Evolutionary conservation across 2,797 vertebrate genomes (phyloP).

Genomic region (Lagorchestes hirsutus): DNA sequence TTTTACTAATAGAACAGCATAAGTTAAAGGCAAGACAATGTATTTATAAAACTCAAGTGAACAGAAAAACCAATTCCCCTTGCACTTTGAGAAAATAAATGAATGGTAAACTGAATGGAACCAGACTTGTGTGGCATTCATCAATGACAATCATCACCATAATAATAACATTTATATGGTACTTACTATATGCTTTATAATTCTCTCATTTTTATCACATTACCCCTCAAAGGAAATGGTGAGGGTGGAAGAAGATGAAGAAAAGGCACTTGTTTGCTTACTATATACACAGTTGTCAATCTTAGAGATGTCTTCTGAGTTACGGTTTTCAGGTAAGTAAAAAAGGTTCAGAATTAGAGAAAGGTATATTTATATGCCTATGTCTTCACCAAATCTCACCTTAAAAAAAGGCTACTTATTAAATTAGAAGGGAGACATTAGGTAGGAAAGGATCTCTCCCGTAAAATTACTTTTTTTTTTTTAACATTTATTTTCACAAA

Average conservation of each 20-base stretch:
- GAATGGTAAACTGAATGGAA: background rate
- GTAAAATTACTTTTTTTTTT: slow-evolving; percentile 21
- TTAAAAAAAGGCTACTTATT: background rate
- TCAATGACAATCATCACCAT: background rate
- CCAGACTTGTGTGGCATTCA: background rate
- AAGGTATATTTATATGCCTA: background rate
- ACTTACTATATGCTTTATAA: background rate
- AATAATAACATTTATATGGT: background rate
- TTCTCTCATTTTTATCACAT: background rate
- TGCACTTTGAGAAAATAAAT: slow-evolving; percentile 26
- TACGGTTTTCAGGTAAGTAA: background rate
- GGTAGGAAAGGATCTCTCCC: background rate
- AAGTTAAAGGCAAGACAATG: background rate
- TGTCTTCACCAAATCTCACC: background rate
- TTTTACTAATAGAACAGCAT: background rate
- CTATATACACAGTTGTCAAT: background rate
- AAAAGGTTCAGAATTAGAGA: background rate
- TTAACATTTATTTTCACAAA: too few relatives aligned
- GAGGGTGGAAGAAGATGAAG: background rate
- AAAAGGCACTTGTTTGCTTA: background rate
- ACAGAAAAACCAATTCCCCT: slow-evolving; percentile 24
- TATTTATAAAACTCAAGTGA: slow-evolving; percentile 16
- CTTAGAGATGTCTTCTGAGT: background rate
- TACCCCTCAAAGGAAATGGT: background rate
- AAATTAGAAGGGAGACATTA: background rate